Evolutionary conservation across 2,113 vertebrate genomes (phyloP), one percentile per base, ranked within the genome.

Genomic region (Pseudorhombus dupliciocellatus): DNA sequence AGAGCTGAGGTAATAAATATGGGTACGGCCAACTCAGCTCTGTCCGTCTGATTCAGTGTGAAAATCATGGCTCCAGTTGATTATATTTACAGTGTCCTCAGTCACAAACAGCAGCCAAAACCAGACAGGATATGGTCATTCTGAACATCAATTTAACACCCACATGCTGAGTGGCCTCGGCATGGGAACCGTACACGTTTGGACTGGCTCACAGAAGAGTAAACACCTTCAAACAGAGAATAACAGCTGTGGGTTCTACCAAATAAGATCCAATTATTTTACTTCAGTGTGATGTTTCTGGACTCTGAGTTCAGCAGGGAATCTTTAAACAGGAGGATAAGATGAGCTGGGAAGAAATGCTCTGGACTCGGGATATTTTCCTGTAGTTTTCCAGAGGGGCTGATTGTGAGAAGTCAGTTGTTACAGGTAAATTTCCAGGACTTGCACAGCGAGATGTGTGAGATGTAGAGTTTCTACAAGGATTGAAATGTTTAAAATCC

Each of bases 1-100:
- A 70, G 64, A 83, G 73, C 79, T 60, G 72, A 88, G 75, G 77
- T 78, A 83, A 88, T 83, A 87, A 84, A 85, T 73, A 74, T 57
- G 63, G 70, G 70, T 4, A 21, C 14, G 5, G 77, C 78, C 79
- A 68, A 73, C 75, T 78, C 79, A 76, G 77, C 78, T 74, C 68
- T 70, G 56, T 66, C 58, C 14, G 37, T 77, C 81, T 80, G 87
- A 85, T 84, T 88, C 73, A 81, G 80, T 52, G 66, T 82, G 82
- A 88, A 87, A 84, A 86, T 78, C 68, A 9, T 60, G 73, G 77
- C 78, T 76, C 77, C 42, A 64, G 73, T 40, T 21, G 65, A 70
- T 84, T 75, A 83, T 87, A 85, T 91, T 89, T 87, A 78, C 83
- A 79, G 77, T 64, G 75, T 79, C 73, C 73, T 86, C 58, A 65